A percentile compares a stretch with the other conserved stretches of the same genome.
phyloP scores from a whole-genome alignment of 1,140 invertebrate genomes.

The Ceratosolen solmsi region DNA sequence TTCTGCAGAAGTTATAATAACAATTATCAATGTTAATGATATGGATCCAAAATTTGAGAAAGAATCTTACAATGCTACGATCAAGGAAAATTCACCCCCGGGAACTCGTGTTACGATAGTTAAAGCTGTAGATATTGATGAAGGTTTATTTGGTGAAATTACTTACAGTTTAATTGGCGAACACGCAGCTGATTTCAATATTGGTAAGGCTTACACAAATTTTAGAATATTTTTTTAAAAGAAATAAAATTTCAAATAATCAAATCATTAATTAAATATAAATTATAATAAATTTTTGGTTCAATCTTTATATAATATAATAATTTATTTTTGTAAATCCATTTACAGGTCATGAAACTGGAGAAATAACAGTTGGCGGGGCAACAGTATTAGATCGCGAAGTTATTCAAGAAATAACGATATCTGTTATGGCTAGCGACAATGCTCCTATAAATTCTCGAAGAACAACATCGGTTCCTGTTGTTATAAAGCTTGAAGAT shows the following conservation, averaged over 20 bases:
- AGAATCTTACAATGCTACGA: slow-evolving; percentile 79
- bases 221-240: no score
- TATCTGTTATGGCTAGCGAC: slow-evolving; percentile 87
- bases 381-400: slow-evolving; percentile 87
- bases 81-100: slow-evolving; percentile 83
- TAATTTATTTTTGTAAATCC: background rate
- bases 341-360: slow-evolving; percentile 76
- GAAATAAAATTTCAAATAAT: background rate
- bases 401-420: slow-evolving; percentile 78
- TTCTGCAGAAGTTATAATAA: slow-evolving; percentile 82
- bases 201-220: slow-evolving; percentile 71
- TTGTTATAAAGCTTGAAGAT: slow-evolving; percentile 86
- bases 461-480: slow-evolving; percentile 82
- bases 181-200: slow-evolving; percentile 80
- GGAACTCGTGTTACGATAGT: slow-evolving; percentile 82
- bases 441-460: slow-evolving; percentile 80
- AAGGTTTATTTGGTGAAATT: slow-evolving; percentile 82
- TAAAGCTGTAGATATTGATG: slow-evolving; percentile 82
- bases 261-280: background rate
- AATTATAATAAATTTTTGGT: background rate
- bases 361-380: slow-evolving; percentile 84
- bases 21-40: slow-evolving; percentile 90
- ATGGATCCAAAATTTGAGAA: slow-evolving; percentile 85
- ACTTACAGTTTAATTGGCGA: slow-evolving; percentile 85
- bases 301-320: background rate